Conservation (phyloP, 1,140 invertebrate genomes). For the Stegodyphus dumicola region DNA sequence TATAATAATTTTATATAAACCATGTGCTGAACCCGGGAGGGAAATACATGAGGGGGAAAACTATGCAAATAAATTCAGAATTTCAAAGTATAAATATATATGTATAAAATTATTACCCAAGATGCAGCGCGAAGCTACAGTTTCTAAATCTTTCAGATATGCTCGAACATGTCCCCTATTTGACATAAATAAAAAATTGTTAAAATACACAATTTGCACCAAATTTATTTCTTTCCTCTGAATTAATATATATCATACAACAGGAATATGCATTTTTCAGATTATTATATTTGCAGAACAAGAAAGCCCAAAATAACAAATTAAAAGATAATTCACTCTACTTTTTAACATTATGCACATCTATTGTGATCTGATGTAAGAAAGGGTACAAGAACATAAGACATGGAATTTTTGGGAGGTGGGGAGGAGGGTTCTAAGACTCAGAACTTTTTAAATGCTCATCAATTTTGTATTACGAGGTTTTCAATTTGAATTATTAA, state of each 20-base stretch:
- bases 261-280: background rate
- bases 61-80: background rate
- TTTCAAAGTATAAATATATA: background rate
- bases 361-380: no score
- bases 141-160: slow-evolving; percentile 96
- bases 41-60: no score
- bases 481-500: no score
- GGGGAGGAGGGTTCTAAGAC: no score
- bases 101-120: slow-evolving; percentile 70
- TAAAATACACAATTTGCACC: background rate
- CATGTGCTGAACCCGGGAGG: no score
- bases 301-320: background rate
- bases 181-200: background rate
- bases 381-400: no score
- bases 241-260: background rate
- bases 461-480: no score
- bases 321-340: background rate
- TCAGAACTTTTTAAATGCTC: no score
- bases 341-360: background rate
- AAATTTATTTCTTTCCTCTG: background rate
- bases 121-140: slow-evolving; percentile 90
- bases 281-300: background rate
- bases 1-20: no score
- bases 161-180: slow-evolving; percentile 88
- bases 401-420: no score